These are phyloP conservation scores for Andrena fulva DNA, from an alignment of 2,888 invertebrate species.

Conservation along the genomic window DNA sequence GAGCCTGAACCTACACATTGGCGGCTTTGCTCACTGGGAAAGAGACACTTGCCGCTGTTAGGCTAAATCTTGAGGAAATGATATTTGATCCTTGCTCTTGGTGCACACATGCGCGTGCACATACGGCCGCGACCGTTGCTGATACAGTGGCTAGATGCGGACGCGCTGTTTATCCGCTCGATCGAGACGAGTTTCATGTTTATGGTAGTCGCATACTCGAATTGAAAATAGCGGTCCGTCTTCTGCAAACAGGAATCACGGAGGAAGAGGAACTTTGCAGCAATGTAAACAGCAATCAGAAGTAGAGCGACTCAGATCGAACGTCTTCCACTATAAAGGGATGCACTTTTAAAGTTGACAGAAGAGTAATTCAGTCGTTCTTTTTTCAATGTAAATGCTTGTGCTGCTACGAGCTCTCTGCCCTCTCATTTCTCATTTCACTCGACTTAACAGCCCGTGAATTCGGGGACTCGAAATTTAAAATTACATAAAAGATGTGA, in stretches of 20 bases:
- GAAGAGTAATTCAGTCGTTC: neutral
- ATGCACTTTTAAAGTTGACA: neutral
- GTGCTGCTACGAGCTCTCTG: too few relatives aligned
- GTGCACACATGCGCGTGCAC: neutral
- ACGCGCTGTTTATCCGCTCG: conserved; percentile 22
- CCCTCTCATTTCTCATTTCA: neutral
- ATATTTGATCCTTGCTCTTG: conserved; percentile 45
- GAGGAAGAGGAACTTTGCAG: neutral
- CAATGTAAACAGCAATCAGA: conserved; percentile 18
- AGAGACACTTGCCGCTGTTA: conserved; percentile 51
- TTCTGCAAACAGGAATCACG: neutral
- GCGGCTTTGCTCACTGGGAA: conserved; percentile 26
- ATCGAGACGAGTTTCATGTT: conserved; percentile 21
- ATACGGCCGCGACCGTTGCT: neutral
- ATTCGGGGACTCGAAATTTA: too few relatives aligned
- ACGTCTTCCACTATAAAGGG: conserved; percentile 1
- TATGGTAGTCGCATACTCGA: neutral
- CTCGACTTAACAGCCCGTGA: too few relatives aligned
- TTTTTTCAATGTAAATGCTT: neutral
- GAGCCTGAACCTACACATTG: conserved; percentile 33
- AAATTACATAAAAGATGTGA: too few relatives aligned
- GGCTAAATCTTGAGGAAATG: conserved; percentile 59
- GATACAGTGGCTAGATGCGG: conserved; percentile 7
- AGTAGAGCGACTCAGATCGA: neutral
- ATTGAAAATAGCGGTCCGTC: conserved; percentile 22